These are phyloP conservation scores for Ceratina calcarata DNA, from an alignment of 1,140 invertebrate species.

Conservation along the genomic window DNA sequence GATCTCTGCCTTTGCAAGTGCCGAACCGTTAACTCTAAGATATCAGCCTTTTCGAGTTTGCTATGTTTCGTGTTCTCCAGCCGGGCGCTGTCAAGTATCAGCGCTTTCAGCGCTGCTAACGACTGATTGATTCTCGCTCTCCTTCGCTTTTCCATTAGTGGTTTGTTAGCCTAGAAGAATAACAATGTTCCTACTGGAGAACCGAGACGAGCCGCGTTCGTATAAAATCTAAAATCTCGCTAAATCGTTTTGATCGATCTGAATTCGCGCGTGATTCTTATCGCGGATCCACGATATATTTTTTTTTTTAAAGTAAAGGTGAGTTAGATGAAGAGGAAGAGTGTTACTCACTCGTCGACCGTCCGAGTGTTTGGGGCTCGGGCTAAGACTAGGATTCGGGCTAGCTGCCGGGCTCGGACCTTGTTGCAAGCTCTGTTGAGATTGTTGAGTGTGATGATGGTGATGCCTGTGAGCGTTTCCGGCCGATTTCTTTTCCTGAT, in stretches of 20 bases:
- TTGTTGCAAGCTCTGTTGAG: constrained; percentile 69
- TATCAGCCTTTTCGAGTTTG: constrained; percentile 95
- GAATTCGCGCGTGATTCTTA: no score
- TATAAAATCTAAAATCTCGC: no score
- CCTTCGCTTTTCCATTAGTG: constrained; percentile 94
- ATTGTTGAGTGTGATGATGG: constrained; percentile 70
- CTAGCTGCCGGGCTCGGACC: constrained; percentile 72
- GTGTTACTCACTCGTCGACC: constrained; percentile 77
- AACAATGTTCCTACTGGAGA: not conserved
- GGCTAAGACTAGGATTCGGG: constrained; percentile 76
- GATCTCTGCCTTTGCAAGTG: constrained; percentile 89
- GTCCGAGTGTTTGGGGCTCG: constrained; percentile 78
- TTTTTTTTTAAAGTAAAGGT: no score
- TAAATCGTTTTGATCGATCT: no score
- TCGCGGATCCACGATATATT: not conserved
- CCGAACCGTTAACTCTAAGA: constrained; percentile 94
- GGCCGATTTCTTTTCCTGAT: constrained; percentile 76
- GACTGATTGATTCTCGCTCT: constrained; percentile 94
- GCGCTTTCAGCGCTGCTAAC: constrained; percentile 90
- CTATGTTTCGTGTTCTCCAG: constrained; percentile 88
- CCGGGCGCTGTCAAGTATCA: constrained; percentile 88
- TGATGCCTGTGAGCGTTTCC: constrained; percentile 67
- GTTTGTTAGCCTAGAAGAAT: constrained; percentile 89
- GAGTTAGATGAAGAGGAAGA: not conserved
- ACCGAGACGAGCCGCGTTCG: no score